Percentiles rank a stretch among this genome's conserved stretches.
Conservation (phyloP, 1,140 invertebrate genomes). For the Neodiprion lecontei region DNA sequence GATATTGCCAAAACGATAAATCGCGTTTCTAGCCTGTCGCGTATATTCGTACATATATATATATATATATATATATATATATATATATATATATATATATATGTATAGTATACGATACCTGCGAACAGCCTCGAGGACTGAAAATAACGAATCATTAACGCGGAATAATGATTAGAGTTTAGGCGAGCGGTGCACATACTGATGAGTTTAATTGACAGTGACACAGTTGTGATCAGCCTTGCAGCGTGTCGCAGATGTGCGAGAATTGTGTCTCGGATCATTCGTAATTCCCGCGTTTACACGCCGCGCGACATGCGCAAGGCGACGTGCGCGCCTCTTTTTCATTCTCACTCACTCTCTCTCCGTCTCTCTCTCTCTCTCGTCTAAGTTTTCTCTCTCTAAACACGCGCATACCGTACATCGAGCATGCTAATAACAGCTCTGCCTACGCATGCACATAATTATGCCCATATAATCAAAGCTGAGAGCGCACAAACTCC, state of each 20-base stretch:
- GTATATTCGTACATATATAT: too few species aligned
- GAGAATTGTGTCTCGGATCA: not conserved
- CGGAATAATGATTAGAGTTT: constrained; percentile 48
- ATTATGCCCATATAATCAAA: not conserved
- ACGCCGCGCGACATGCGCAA: not conserved
- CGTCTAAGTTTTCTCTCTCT: too few species aligned
- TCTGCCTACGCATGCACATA: not conserved
- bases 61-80: too few species aligned
- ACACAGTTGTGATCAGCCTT: constrained; percentile 54
- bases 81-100: too few species aligned
- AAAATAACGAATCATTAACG: constrained; percentile 31
- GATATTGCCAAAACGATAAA: too few species aligned
- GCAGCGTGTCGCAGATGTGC: constrained; percentile 13
- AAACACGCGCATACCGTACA: not conserved
- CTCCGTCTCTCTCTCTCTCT: not conserved
- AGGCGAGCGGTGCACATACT: constrained; percentile 50
- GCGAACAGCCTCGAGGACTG: not conserved
- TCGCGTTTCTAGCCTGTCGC: too few species aligned
- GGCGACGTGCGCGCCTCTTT: not conserved
- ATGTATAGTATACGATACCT: too few species aligned
- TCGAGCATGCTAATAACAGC: not conserved
- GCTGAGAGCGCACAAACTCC: too few species aligned
- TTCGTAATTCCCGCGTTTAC: not conserved
- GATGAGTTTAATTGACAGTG: constrained; percentile 57
- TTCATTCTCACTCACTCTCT: not conserved